Conservation (phyloP, 2,113 vertebrate genomes). For the Bufo gargarizans region DNA sequence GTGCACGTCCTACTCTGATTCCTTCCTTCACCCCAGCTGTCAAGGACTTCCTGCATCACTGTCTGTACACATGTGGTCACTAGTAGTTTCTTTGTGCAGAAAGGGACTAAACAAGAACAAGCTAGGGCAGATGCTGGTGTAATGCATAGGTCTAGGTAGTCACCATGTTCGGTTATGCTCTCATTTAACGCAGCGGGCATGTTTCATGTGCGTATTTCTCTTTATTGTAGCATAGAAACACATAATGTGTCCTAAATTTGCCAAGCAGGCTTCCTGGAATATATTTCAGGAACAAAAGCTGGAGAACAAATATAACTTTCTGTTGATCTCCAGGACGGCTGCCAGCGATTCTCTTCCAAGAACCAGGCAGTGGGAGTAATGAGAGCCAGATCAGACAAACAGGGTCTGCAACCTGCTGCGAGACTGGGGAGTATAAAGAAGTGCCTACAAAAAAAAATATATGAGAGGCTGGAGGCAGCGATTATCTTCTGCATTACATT, state of each 20-base stretch:
- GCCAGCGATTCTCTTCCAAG: slow-evolving; percentile 49
- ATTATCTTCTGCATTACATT: too few species aligned
- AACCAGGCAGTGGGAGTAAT: slow-evolving; percentile 35
- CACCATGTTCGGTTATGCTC: neutral
- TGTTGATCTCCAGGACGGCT: slow-evolving; percentile 44
- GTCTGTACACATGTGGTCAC: too few species aligned
- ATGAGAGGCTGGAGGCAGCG: too few species aligned
- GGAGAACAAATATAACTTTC: slow-evolving; percentile 52
- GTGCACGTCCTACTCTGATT: too few species aligned
- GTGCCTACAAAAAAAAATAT: too few species aligned
- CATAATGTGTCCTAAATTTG: neutral
- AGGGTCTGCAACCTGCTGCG: slow-evolving; percentile 30
- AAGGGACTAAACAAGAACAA: too few species aligned
- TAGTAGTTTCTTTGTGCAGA: too few species aligned
- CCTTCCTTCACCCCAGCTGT: too few species aligned
- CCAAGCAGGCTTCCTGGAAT: slow-evolving; percentile 38
- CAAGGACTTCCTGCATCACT: too few species aligned
- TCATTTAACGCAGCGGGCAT: neutral
- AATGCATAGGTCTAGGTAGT: too few species aligned
- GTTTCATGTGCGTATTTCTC: neutral
- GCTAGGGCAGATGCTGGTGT: too few species aligned
- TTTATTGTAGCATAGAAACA: neutral
- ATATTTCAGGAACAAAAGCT: slow-evolving; percentile 53
- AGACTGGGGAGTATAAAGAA: neutral
- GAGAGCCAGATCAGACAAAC: slow-evolving; percentile 13